Percentiles rank a stretch among this genome's conserved stretches.
phyloP scores from a whole-genome alignment of 2,113 vertebrate genomes.

The Lota lota region DNA sequence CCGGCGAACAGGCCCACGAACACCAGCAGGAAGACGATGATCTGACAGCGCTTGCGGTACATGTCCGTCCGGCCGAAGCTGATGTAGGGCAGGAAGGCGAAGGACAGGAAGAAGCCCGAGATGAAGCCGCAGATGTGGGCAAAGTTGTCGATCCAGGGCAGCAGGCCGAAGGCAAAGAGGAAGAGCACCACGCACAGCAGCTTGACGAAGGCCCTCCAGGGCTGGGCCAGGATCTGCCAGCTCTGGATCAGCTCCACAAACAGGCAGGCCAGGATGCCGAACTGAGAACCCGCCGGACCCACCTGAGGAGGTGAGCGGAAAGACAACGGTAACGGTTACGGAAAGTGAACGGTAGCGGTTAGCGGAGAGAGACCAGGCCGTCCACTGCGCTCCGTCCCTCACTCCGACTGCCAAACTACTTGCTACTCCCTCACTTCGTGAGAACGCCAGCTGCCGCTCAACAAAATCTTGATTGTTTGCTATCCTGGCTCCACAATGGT shows the following conservation, averaged over 20 bases:
- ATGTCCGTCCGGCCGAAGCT: slow-evolving; percentile 95
- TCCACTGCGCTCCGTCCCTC: too few species aligned
- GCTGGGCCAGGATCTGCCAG: slow-evolving; percentile 96
- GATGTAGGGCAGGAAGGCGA: slow-evolving; percentile 97
- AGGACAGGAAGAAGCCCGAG: slow-evolving; percentile 96
- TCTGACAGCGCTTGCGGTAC: slow-evolving; percentile 97
- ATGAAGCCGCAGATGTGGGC: slow-evolving; percentile 94
- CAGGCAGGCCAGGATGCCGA: slow-evolving; percentile 95
- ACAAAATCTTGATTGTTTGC: too few species aligned
- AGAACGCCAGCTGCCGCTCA: too few species aligned
- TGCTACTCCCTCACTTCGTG: too few species aligned
- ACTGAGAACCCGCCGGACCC: slow-evolving; percentile 96
- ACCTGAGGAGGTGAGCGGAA: slow-evolving; percentile 79
- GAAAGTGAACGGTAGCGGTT: background rate
- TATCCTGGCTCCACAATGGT: too few species aligned
- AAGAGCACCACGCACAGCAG: slow-evolving; percentile 93
- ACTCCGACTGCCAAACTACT: too few species aligned
- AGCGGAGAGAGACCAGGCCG: too few species aligned
- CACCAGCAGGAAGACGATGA: slow-evolving; percentile 88
- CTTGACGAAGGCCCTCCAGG: slow-evolving; percentile 94
- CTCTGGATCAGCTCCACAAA: slow-evolving; percentile 99
- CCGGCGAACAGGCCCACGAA: slow-evolving; percentile 93
- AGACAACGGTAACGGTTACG: background rate
- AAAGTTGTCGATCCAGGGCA: slow-evolving; percentile 99
- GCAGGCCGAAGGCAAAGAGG: slow-evolving; percentile 93